phyloP scores from a whole-genome alignment of 2,888 invertebrate species.

The Dicyrtomina minuta region DNA sequence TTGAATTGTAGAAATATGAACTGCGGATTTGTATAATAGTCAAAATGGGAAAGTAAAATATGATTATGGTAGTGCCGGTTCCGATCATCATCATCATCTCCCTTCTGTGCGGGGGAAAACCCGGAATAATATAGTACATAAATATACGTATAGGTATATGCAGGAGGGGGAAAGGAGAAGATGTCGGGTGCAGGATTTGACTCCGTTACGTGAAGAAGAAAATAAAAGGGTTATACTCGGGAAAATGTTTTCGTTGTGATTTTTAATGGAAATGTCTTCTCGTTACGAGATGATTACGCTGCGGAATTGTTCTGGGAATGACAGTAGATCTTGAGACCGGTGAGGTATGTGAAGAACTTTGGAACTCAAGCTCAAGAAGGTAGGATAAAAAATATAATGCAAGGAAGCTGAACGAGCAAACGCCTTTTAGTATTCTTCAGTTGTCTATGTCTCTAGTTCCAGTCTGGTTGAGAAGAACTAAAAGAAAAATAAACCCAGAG shows the following conservation, averaged over 20 bases:
- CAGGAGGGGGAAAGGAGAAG: too few species aligned
- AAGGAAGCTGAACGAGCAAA: slow-evolving; percentile 32
- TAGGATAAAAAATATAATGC: slow-evolving; percentile 21
- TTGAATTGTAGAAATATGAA: too few species aligned
- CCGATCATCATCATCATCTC: too few species aligned
- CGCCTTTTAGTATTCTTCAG: slow-evolving; percentile 32
- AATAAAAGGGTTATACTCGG: not conserved
- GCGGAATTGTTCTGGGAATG: slow-evolving; percentile 29
- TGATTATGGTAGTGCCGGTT: too few species aligned
- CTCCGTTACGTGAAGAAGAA: not conserved
- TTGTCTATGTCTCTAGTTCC: slow-evolving; percentile 24
- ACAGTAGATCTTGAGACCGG: slow-evolving; percentile 28
- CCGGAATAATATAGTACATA: too few species aligned
- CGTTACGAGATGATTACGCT: slow-evolving; percentile 34
- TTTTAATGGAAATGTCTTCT: slow-evolving; percentile 34
- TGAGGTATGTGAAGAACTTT: slow-evolving; percentile 28
- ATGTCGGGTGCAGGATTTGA: too few species aligned
- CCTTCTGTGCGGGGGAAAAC: too few species aligned
- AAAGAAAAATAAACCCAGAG: slow-evolving; percentile 25
- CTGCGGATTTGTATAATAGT: too few species aligned
- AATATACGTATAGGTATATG: too few species aligned
- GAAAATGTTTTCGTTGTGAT: slow-evolving; percentile 23
- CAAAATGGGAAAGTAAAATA: too few species aligned
- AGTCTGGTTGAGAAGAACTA: slow-evolving; percentile 34
- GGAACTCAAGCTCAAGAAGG: slow-evolving; percentile 9